Percentiles rank a stretch among this genome's conserved stretches.
These are phyloP conservation scores for Laticauda colubrina DNA, from an alignment of 2,113 vertebrate species.

Conservation along the genomic window DNA sequence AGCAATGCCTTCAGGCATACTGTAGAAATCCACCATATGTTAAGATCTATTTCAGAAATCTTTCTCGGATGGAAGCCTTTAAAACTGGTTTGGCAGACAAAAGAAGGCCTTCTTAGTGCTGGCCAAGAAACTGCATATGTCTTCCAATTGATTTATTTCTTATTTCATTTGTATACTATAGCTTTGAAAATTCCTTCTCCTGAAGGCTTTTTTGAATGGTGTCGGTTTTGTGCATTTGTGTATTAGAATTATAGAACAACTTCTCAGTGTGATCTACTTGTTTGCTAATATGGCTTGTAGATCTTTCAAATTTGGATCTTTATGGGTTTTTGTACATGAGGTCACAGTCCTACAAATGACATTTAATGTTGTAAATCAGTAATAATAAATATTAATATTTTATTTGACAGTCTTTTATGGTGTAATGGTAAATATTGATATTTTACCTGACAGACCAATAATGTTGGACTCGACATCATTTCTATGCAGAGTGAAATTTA, in stretches of 20 bases:
- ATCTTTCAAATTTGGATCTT: not conserved
- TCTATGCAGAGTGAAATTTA: not conserved
- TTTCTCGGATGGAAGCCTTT: not conserved
- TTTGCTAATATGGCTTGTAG: not conserved
- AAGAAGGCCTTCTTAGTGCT: not conserved
- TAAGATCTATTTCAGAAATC: not conserved
- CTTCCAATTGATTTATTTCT: not conserved
- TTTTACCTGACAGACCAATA: not conserved
- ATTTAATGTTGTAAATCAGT: not conserved
- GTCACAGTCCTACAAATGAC: not conserved
- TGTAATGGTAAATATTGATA: not conserved
- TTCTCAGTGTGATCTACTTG: not conserved
- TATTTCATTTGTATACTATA: not conserved
- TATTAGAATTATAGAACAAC: not conserved
- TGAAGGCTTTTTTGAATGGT: not conserved
- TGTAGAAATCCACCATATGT: not conserved
- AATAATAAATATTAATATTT: slow-evolving; percentile 1
- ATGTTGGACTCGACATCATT: not conserved
- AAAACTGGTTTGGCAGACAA: not conserved
- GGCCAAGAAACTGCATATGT: not conserved
- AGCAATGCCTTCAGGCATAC: not conserved
- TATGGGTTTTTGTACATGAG: not conserved
- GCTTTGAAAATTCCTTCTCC: not conserved
- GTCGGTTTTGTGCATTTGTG: not conserved
- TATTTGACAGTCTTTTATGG: not conserved